phyloP scores from a whole-genome alignment of 2,113 vertebrate species.

The Scortum barcoo region DNA sequence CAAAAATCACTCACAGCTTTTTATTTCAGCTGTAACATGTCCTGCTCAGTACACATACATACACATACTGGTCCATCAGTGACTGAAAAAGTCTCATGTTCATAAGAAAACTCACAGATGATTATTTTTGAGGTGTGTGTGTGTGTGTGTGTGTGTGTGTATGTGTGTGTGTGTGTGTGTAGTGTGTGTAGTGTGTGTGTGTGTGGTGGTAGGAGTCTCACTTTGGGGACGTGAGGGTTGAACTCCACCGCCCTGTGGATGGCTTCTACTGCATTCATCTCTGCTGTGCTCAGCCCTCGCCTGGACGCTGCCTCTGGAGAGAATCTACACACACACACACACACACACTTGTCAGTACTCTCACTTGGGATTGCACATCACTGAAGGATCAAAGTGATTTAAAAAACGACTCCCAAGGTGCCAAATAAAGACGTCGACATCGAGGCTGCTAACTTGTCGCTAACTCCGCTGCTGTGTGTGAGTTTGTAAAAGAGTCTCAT shows the following conservation, averaged over 20 bases:
- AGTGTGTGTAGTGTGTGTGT: neutral
- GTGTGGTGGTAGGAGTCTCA: slow-evolving; percentile 77
- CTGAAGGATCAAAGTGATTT: slow-evolving; percentile 14
- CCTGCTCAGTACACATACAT: neutral
- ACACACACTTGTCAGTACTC: slow-evolving; percentile 50
- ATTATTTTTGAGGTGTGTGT: too few relatives aligned
- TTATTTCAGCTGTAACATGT: neutral
- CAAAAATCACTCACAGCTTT: too few relatives aligned
- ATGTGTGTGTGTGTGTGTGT: neutral
- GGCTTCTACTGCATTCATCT: slow-evolving; percentile 99
- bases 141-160: neutral
- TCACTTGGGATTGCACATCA: neutral
- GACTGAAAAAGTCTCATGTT: neutral
- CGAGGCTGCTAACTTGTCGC: neutral
- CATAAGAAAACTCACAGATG: neutral
- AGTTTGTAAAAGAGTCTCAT: neutral
- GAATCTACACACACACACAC: slow-evolving; percentile 85
- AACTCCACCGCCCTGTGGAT: slow-evolving; percentile 99
- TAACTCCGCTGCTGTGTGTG: neutral
- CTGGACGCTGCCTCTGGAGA: slow-evolving; percentile 98
- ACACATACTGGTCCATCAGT: too few relatives aligned
- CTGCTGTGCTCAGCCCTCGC: slow-evolving; percentile 96
- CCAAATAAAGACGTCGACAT: too few relatives aligned
- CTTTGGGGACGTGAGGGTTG: slow-evolving; percentile 99
- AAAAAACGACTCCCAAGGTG: neutral